phyloP scores from a whole-genome alignment of 2,113 vertebrate species.

The Dromaius novaehollandiae region DNA sequence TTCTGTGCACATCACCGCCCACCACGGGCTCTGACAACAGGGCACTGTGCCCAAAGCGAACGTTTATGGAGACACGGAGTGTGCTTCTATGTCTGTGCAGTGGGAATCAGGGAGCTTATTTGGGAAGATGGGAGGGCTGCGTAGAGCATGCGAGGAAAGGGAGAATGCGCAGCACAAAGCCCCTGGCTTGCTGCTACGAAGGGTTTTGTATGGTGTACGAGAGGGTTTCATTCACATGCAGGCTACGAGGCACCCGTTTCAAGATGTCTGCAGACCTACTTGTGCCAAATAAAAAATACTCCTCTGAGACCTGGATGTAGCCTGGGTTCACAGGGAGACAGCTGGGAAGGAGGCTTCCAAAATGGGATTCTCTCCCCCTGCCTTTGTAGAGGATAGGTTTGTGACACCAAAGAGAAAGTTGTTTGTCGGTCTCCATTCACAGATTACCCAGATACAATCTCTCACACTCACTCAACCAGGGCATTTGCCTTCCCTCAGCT shows the following conservation, averaged over 20 bases:
- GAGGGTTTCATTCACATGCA: not conserved
- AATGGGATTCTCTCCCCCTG: not conserved
- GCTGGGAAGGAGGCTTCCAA: slow-evolving; percentile 44
- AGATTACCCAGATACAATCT: not conserved
- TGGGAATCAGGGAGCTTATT: no score
- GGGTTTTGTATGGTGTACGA: accelerated
- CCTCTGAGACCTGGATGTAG: not conserved
- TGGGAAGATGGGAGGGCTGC: no score
- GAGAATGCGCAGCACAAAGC: not conserved
- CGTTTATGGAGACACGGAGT: no score
- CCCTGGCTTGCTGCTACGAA: not conserved
- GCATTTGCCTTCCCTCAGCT: not conserved
- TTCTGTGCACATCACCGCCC: no score
- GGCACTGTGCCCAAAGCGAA: no score
- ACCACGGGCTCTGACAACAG: no score
- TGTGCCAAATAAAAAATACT: slow-evolving; percentile 48
- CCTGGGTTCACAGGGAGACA: not conserved
- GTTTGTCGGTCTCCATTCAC: slow-evolving; percentile 6
- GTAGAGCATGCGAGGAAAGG: no score
- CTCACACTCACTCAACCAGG: not conserved
- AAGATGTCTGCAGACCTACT: slow-evolving; percentile 30
- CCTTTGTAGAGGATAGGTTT: not conserved
- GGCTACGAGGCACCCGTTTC: not conserved
- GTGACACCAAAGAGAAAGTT: not conserved
- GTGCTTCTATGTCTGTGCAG: no score